A percentile compares a stretch with the other conserved stretches of the same genome.
phyloP scores from a whole-genome alignment of 2,888 invertebrate genomes.

The Cataglyphis livida region DNA sequence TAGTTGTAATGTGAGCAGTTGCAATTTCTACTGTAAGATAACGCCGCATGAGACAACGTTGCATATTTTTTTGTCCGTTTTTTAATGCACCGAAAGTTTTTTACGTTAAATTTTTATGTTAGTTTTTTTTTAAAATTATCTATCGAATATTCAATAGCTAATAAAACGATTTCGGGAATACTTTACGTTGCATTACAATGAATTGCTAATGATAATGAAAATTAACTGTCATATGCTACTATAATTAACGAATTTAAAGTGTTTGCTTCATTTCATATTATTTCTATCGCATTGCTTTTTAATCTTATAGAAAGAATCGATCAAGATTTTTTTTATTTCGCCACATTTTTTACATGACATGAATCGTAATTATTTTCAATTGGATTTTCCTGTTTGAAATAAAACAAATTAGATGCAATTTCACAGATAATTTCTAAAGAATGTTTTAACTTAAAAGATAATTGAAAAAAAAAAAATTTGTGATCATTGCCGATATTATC shows the following conservation, averaged over 20 bases:
- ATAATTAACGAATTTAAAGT: not conserved
- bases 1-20: slow-evolving; percentile 45
- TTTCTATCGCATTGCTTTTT: not conserved
- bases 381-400: not conserved
- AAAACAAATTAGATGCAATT: not conserved
- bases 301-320: not conserved
- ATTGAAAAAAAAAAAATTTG: not conserved
- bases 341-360: not conserved
- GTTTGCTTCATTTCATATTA: not conserved
- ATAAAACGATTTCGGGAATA: not conserved
- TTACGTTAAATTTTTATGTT: too few species aligned
- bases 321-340: not conserved
- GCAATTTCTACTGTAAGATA: slow-evolving; percentile 39
- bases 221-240: not conserved
- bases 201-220: not conserved
- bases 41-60: slow-evolving; percentile 37
- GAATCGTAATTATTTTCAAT: not conserved
- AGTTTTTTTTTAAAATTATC: not conserved
- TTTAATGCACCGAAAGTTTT: not conserved
- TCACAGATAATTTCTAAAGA: not conserved
- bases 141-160: slow-evolving; percentile 13
- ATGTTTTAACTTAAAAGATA: not conserved
- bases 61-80: slow-evolving; percentile 17
- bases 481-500: not conserved
- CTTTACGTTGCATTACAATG: not conserved